phyloP scores from a whole-genome alignment of 2,797 vertebrate species.

The Avahi laniger region DNA sequence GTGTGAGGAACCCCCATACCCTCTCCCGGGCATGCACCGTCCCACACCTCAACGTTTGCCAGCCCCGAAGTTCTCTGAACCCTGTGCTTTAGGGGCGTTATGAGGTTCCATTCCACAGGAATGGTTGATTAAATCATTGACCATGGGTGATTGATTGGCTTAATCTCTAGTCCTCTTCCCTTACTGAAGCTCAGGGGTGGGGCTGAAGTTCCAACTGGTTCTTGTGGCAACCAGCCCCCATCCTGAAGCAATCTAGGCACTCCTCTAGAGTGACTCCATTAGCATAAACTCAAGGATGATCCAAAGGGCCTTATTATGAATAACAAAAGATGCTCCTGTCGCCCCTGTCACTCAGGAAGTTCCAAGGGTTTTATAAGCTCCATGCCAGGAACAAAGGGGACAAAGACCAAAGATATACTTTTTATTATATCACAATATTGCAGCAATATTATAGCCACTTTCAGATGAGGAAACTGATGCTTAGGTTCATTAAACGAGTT shows the following conservation, averaged over 20 bases:
- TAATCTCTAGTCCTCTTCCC: neutral
- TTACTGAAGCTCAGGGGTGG: neutral
- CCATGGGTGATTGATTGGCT: neutral
- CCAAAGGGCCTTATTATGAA: neutral
- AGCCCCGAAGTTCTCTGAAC: neutral
- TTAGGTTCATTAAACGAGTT: neutral
- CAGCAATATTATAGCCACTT: neutral
- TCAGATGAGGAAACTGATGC: neutral
- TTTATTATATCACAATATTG: neutral
- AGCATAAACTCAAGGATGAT: neutral
- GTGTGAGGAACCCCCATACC: neutral
- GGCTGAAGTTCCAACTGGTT: neutral
- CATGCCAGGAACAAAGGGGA: neutral
- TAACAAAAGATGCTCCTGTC: neutral
- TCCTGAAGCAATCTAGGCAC: neutral
- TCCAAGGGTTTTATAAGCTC: neutral
- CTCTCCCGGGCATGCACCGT: neutral
- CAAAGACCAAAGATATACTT: neutral
- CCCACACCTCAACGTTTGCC: neutral
- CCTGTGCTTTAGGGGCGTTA: neutral
- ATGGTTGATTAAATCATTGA: neutral
- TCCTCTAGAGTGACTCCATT: neutral
- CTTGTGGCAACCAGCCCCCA: neutral
- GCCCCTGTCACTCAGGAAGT: neutral
- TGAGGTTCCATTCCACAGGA: neutral